phyloP scores from a whole-genome alignment of 2,113 vertebrate genomes.

The Aphelocoma coerulescens region DNA sequence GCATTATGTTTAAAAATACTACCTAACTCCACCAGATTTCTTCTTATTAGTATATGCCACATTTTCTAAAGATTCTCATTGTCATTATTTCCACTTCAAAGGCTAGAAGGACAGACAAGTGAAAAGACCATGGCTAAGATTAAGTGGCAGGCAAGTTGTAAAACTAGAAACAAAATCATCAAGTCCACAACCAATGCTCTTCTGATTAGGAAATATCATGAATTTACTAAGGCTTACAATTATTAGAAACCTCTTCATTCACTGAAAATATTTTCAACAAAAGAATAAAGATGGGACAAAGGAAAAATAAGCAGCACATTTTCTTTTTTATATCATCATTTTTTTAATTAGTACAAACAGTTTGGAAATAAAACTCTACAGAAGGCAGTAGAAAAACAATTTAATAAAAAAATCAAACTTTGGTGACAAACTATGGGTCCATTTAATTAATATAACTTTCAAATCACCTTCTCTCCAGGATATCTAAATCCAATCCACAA shows the following conservation, averaged over 20 bases:
- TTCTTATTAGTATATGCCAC: background rate
- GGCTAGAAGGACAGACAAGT: background rate
- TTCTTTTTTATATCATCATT: background rate
- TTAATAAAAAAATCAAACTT: background rate
- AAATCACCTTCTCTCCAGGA: slow-evolving; percentile 23
- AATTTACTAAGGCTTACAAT: background rate
- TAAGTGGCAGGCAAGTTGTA: background rate
- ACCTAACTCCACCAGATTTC: background rate
- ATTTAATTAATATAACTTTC: slow-evolving; percentile 49
- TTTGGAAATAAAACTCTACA: background rate
- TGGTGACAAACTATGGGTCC: background rate
- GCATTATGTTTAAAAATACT: background rate
- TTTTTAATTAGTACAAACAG: background rate
- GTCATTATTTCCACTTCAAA: background rate
- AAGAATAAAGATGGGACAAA: background rate
- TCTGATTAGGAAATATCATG: background rate
- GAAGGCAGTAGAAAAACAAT: background rate
- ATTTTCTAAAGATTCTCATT: background rate
- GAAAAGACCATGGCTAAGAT: background rate
- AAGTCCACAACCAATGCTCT: background rate
- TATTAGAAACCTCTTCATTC: background rate
- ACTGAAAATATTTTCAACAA: background rate
- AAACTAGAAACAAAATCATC: background rate
- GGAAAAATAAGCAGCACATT: background rate
- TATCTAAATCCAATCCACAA: slow-evolving; percentile 39